Base-by-base conservation (phyloP, 2,888 invertebrate species). In the Alsophila aescularia region DNA sequence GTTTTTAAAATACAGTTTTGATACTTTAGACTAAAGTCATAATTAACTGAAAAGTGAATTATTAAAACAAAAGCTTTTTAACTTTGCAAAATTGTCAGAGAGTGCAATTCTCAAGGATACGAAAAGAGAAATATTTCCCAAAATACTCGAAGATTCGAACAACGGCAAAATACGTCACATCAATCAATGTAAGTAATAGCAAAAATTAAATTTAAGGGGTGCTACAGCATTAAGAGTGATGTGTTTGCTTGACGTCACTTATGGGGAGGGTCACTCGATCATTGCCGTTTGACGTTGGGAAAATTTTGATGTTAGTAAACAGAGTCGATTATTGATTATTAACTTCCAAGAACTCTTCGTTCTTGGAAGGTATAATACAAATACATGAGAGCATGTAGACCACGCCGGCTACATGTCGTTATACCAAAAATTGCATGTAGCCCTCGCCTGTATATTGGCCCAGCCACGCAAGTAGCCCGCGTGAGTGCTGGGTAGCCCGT, bases 161-260 rank as follows among this genome's bases (percentile, higher is more conserved):
- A 32, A 35, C 36, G 14, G 15, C 42, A 48, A 72, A 69, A 70
- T 57, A 62, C 55, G 57, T 62, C 65, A 44, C 71, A 77, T 77
- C 75, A 71, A 75, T 77, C 78, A 76, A 70, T 70, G 69, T 70
- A 68, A 70, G 73, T 71, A 64, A 75, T 68, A 69, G 64, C 68
- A 66, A 67, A 73, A 77, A 74, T 75, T 72, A 66, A 72, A 72
- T 49, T 53, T 48, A 37, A 35, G 39, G 21, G 36, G 34, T 35
- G 21, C 34, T 31, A 7, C 24, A 5, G 10, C 35, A 52, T 40
- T 40, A 60, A 44, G 60, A 52, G 40, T 41, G 51, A 56, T 56
- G 48, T 56, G 43, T 53, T 51, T 45, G 16, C 44, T 27, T 31
- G 29, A 31, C 39, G 55, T 40, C 39, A 34, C 43, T 54, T 49